Evolutionary conservation across 2,797 vertebrate species (phyloP).

Genomic region (Onychomys arenicola): DNA sequence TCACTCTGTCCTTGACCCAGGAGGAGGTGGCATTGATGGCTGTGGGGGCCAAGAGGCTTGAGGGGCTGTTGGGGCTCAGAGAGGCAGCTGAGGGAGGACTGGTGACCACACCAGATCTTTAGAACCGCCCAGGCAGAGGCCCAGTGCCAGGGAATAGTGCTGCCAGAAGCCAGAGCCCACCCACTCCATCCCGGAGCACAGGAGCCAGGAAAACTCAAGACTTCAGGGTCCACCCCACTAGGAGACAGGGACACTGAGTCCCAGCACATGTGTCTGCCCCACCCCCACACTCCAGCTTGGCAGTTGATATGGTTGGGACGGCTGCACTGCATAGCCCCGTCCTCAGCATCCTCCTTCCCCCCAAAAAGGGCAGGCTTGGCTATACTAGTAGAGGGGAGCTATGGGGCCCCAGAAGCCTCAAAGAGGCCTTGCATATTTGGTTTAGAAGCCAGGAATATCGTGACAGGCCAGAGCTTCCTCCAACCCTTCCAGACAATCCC

Average conservation of each 20-base stretch:
- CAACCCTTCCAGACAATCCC: not conserved
- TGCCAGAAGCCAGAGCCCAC: not conserved
- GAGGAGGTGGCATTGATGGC: not conserved
- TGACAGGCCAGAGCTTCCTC: not conserved
- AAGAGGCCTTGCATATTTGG: not conserved
- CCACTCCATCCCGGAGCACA: not conserved
- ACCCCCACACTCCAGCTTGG: not conserved
- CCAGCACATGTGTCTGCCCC: not conserved
- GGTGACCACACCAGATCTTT: not conserved
- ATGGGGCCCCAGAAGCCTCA: not conserved
- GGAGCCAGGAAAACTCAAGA: not conserved
- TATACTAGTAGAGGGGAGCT: not conserved
- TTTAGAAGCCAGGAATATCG: not conserved
- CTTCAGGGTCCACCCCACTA: not conserved
- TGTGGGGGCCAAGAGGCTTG: too few species aligned
- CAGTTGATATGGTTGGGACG: not conserved
- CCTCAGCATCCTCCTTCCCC: not conserved
- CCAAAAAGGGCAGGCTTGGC: not conserved
- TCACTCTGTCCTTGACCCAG: not conserved
- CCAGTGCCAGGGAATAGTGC: not conserved
- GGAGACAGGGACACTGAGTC: not conserved
- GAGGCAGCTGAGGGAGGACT: not conserved
- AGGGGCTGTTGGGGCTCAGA: not conserved
- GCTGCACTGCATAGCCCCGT: not conserved
- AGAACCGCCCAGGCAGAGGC: conserved; percentile 28